Evolutionary conservation across 2,113 vertebrate species (phyloP).

Genomic region (Rhinoptilus africanus): DNA sequence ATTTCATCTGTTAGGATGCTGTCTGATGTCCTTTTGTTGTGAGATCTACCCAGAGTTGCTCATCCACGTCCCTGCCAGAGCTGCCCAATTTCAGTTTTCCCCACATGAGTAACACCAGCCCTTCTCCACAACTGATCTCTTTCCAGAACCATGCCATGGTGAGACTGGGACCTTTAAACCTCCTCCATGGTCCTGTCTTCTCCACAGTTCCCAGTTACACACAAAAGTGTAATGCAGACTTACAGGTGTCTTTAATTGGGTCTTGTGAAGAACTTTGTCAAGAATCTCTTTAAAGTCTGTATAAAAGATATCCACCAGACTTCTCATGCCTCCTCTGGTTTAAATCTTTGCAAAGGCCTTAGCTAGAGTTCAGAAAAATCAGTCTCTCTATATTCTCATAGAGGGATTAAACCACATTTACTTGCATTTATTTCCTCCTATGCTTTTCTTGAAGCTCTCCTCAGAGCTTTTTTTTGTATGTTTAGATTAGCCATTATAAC

Average conservation of each 20-base stretch:
- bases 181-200: background rate
- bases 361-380: background rate
- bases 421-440: background rate
- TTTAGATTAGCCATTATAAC: background rate
- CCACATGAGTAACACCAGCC: background rate
- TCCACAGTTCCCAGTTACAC: background rate
- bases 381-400: background rate
- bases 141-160: background rate
- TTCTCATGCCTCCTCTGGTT: background rate
- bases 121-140: background rate
- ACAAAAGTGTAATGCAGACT: background rate
- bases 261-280: background rate
- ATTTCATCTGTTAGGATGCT: background rate
- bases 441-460: background rate
- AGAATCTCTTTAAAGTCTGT: background rate
- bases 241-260: background rate
- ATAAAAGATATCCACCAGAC: background rate
- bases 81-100: background rate
- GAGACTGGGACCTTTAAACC: background rate
- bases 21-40: background rate
- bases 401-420: background rate
- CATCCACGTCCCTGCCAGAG: background rate
- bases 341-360: background rate
- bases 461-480: background rate
- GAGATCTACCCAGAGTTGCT: background rate